Evolutionary conservation across 2,113 vertebrate species (phyloP), one percentile per base, ranked within the genome.

Genomic region (Melanotaenia duboulayi): DNA sequence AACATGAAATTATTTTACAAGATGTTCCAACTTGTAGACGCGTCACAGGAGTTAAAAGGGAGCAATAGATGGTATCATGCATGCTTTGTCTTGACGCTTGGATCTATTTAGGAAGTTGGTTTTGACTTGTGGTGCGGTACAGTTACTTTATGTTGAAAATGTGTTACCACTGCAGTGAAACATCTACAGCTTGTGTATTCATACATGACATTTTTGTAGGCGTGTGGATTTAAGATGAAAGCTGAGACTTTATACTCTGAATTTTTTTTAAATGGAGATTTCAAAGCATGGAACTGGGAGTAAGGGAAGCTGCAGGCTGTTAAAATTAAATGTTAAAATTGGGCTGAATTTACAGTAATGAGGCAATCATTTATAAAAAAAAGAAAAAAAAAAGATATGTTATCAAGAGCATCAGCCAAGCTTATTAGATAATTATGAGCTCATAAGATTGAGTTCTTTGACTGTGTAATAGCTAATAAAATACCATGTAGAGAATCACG

Each of bases 381-480:
- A n/a, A n/a, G n/a, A n/a, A n/a, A n/a, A n/a, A n/a, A 71, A 54
- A 77, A 48, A 75, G 71, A 74, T 69, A 57, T 46, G 62, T n/a
- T 37, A 68, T 76, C 54, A 16, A 65, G 48, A 60, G 65, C 77
- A 84, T 61, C 64, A 66, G 23, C 59, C 19, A 2, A 37, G 60
- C 61, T 79, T 49, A 79, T 77, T 37, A 63, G 63, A 76, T 74
- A 19, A 81, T 83, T 74, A 77, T 83, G 58, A 77, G 62, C 67
- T 48, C 17, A 63, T 70, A 17, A 80, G 70, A 65, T 39, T 12
- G 60, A 78, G 55, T 17, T 23, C 23, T 65, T 58, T 71, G 68
- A 87, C 66, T 52, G 80, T 52, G 80, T 19, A 22, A 44, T 57
- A 11, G 54, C 73, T 50, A 76, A 87, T 71, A 73, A 78, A 80